phyloP scores from a whole-genome alignment of 2,113 vertebrate species.

The Myocastor coypus region DNA sequence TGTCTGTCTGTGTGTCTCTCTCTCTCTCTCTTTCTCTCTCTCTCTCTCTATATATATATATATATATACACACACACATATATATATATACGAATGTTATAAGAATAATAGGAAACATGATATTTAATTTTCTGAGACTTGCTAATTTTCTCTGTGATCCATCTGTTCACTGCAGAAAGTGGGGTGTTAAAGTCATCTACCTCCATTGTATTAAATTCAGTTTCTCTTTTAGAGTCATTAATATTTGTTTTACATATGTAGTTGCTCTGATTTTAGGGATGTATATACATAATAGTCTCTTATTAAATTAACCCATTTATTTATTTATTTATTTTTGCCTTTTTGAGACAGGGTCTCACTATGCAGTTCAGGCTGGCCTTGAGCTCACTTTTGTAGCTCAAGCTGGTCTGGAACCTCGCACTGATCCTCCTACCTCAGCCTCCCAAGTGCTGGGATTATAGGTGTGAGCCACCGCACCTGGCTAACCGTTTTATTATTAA shows the following conservation, averaged over 20 bases:
- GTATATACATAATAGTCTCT: neutral
- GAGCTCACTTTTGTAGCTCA: too few species aligned
- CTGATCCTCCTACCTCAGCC: too few species aligned
- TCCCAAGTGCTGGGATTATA: too few species aligned
- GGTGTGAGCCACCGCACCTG: too few species aligned
- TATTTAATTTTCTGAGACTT: neutral
- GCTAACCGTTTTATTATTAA: neutral
- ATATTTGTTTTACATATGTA: neutral
- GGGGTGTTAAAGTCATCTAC: neutral
- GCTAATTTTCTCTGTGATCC: neutral
- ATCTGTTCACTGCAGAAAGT: neutral
- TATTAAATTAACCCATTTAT: neutral
- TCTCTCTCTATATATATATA: neutral
- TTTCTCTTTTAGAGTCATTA: neutral
- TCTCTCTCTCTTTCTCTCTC: too few species aligned
- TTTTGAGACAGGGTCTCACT: too few species aligned
- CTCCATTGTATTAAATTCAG: neutral
- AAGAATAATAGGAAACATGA: too few species aligned
- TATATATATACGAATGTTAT: too few species aligned
- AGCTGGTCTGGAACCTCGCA: too few species aligned
- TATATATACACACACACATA: neutral
- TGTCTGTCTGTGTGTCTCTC: too few species aligned
- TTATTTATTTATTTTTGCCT: too few species aligned
- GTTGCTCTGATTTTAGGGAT: neutral
- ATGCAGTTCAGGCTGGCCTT: too few species aligned